These are phyloP conservation scores for Lithodes maja DNA, from an alignment of 2,888 invertebrate genomes.

Conservation along the genomic window DNA sequence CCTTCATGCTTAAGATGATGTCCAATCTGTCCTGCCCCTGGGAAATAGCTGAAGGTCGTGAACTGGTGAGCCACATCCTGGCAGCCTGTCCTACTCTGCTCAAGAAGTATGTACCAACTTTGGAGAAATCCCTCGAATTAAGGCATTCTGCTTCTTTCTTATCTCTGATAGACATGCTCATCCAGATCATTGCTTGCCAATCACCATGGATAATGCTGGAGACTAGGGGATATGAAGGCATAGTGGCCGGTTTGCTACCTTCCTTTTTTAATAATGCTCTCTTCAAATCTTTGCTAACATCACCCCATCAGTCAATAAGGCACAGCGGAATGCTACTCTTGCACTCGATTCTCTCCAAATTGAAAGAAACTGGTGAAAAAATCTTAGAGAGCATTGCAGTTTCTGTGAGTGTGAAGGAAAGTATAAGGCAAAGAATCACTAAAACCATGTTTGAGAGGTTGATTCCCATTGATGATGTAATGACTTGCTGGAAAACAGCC, in stretches of 20 bases:
- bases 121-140: constrained; percentile 18
- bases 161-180: constrained; percentile 43
- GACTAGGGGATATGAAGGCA: constrained; percentile 4
- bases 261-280: constrained; percentile 9
- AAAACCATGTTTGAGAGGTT: neutral
- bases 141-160: constrained; percentile 39
- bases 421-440: neutral
- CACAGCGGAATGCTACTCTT: constrained; percentile 17
- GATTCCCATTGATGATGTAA: neutral
- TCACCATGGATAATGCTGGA: constrained; percentile 41
- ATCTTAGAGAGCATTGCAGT: constrained; percentile 1
- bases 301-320: neutral
- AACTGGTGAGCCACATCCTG: constrained; percentile 32
- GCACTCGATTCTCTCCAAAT: constrained; percentile 39
- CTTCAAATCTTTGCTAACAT: constrained; percentile 33
- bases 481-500: constrained; percentile 36
- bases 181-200: constrained; percentile 31
- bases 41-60: constrained; percentile 26
- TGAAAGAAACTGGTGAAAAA: constrained; percentile 34
- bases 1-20: constrained; percentile 28
- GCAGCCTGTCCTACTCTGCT: constrained; percentile 37
- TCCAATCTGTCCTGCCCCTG: constrained; percentile 38
- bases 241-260: constrained; percentile 13
- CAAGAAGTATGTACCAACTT: constrained; percentile 6
- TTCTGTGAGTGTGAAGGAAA: constrained; percentile 3